Evolutionary conservation across 2,888 invertebrate species (phyloP).

Genomic region (Tachina fera): DNA sequence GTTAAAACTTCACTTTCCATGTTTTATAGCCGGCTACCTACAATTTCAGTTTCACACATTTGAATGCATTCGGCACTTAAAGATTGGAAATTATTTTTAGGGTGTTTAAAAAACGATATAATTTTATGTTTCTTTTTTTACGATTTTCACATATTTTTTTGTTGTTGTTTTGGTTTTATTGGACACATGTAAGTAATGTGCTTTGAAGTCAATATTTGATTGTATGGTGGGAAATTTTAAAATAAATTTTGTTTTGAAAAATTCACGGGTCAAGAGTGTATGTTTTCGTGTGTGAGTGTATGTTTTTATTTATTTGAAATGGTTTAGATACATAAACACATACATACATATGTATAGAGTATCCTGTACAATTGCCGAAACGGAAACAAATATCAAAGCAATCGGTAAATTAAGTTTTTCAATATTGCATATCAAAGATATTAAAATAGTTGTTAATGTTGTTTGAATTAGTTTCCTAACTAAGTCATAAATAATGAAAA

Average conservation of each 20-base stretch:
- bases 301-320: constrained; percentile 27
- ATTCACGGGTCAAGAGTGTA: constrained; percentile 30
- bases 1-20: constrained; percentile 48
- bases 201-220: constrained; percentile 3
- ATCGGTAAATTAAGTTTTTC: not conserved
- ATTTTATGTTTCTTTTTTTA: constrained; percentile 31
- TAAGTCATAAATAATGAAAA: no score
- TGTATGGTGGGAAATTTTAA: constrained; percentile 42
- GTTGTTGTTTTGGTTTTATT: not conserved
- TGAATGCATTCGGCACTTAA: constrained; percentile 49
- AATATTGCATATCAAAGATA: constrained; percentile 16
- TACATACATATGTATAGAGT: not conserved
- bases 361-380: constrained; percentile 29
- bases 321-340: constrained; percentile 5
- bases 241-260: constrained; percentile 18
- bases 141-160: not conserved
- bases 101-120: constrained; percentile 67
- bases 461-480: not conserved
- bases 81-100: constrained; percentile 60
- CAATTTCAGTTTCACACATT: constrained; percentile 69
- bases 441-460: not conserved
- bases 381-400: constrained; percentile 34
- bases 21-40: constrained; percentile 51
- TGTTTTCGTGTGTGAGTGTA: constrained; percentile 21
- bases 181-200: not conserved